These are phyloP conservation scores for Nibea coibor DNA, from an alignment of 2,113 vertebrate genomes.

Conservation along the genomic window DNA sequence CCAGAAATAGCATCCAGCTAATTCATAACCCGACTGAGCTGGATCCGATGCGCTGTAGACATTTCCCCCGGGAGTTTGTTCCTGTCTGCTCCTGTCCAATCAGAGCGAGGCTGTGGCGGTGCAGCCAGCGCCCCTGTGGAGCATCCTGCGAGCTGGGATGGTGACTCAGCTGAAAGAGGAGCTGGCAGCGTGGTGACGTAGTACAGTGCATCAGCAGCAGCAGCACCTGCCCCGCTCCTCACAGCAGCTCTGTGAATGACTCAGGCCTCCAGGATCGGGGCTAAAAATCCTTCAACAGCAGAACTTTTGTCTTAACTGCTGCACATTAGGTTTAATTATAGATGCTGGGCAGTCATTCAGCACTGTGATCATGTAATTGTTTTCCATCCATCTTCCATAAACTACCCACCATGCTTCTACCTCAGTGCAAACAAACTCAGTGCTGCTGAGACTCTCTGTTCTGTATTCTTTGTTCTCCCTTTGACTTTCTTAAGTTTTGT, in stretches of 20 bases:
- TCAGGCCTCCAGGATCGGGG: neutral
- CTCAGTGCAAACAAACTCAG: no score
- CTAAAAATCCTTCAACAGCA: no score
- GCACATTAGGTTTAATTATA: conserved; percentile 7
- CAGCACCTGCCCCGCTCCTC: conserved; percentile 35
- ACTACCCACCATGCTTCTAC: no score
- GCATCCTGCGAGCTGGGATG: conserved; percentile 38
- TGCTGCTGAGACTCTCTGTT: neutral
- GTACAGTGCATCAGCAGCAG: conserved; percentile 2
- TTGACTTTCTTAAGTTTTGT: neutral
- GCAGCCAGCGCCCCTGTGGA: conserved; percentile 64
- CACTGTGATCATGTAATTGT: neutral
- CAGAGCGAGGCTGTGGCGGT: conserved; percentile 46
- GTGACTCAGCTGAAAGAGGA: conserved; percentile 73
- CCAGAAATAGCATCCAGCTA: neutral
- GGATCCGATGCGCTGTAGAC: conserved; percentile 10
- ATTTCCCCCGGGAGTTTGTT: conserved; percentile 11
- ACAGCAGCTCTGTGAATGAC: conserved; percentile 2
- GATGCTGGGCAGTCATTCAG: neutral
- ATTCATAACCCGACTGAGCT: conserved; percentile 24
- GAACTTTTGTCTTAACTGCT: neutral
- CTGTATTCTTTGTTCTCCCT: neutral
- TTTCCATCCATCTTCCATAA: no score
- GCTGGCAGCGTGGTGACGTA: conserved; percentile 25
- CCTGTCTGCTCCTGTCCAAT: conserved; percentile 53